Evolutionary conservation across 2,888 invertebrate species (phyloP).

Genomic region (Ischnus inquisitorius): DNA sequence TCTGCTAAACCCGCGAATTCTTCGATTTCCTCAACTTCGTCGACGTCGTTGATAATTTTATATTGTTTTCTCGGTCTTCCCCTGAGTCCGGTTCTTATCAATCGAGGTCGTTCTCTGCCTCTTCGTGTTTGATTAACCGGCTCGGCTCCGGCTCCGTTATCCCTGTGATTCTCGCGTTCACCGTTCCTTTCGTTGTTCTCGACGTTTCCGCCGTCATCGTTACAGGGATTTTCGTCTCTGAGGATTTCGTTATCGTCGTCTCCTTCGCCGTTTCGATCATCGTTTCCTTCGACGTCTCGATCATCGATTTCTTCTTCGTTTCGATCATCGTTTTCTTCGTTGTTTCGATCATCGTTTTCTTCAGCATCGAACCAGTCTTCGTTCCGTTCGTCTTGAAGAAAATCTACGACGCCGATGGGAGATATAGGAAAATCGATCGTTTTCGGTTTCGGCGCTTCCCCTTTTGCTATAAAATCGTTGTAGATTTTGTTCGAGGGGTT

Average conservation of each 20-base stretch:
- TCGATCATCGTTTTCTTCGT: not conserved
- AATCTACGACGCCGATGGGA: not conserved
- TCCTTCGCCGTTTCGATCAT: too few species aligned
- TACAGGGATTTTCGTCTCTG: not conserved
- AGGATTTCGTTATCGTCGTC: too few species aligned
- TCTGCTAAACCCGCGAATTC: constrained; percentile 40
- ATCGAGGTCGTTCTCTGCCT: constrained; percentile 27
- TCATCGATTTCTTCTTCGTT: too few species aligned
- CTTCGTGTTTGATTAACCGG: constrained; percentile 27
- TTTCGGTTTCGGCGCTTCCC: constrained; percentile 2
- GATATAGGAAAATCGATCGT: not conserved
- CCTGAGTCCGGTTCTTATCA: constrained; percentile 18
- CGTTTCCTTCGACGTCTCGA: not conserved
- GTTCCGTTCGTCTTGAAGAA: not conserved
- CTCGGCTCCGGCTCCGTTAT: not conserved
- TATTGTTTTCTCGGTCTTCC: constrained; percentile 49
- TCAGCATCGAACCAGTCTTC: not conserved
- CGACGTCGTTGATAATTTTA: constrained; percentile 4
- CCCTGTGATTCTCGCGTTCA: not conserved
- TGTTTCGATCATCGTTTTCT: constrained; percentile 1
- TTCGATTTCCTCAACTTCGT: not conserved
- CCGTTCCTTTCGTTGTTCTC: not conserved
- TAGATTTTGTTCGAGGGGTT: not conserved
- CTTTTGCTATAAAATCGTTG: not conserved
- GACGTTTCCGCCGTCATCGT: not conserved